Evolutionary conservation across 2,888 invertebrate species (phyloP), one percentile per base, ranked within the genome.

Genomic region (Dasypolia templi): DNA sequence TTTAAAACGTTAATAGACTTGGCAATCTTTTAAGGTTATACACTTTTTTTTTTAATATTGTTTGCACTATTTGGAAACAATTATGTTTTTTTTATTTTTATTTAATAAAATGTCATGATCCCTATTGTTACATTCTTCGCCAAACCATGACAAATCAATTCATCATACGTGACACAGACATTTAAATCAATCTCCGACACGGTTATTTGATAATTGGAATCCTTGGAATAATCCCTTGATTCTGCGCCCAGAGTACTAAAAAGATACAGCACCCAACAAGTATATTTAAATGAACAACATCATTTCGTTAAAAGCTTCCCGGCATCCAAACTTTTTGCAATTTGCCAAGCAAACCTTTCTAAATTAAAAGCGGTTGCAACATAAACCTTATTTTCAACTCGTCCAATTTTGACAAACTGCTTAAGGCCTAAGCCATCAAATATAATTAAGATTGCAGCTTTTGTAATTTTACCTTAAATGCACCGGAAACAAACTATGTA

Each of bases 401-500:
- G 39, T 56, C 12, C 12, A 26, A 77, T 72, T 58, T 49, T 9
- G 39, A 7, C 29, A 26, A 61, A 42, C 22, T 6, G 39, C 29
- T 53, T n/a, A n/a, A 26, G 44, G 62, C 42, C 3, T 26, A 14
- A 49, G 1, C 9, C 22, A 32, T 26, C 51, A 32, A 56, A 68
- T n/a, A 51, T 63, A 5, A 17, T 49, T 32, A 58, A 71, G 42
- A 68, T 55, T 14, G 22, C n/a, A 32, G 59, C 63, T 46, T 9
- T 2, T 6, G 53, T 56, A 56, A 49, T 74, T 65, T 44, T 53
- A 55, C 29, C 39, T 46, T 39, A 49, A 65, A n/a, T 70, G 70
- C 70, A 81, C 46, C 55, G 35, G 69, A 55, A 77, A 59, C 9
- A 61, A 81, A 17, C 42, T 77, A n/a, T n/a, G n/a, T 70, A 67